These are phyloP conservation scores for Drusus annulatus DNA, from an alignment of 1,140 invertebrate genomes.

Conservation along the genomic window DNA sequence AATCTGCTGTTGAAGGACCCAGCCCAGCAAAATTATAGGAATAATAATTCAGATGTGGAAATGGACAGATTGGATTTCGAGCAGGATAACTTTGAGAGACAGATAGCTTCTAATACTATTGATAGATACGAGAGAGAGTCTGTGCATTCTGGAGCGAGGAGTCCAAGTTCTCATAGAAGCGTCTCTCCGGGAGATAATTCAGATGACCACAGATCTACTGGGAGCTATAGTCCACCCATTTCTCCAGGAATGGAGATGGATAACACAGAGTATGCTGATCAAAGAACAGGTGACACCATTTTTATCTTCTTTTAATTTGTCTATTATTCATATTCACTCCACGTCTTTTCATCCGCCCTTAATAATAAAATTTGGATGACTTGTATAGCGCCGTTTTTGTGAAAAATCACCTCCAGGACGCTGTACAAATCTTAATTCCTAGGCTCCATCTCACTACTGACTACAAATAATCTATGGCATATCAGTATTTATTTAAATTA, in stretches of 20 bases:
- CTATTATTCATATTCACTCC: neutral
- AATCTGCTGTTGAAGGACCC: neutral
- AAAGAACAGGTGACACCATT: constrained; percentile 65
- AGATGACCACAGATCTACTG: constrained; percentile 67
- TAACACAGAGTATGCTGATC: constrained; percentile 67
- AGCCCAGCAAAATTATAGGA: neutral
- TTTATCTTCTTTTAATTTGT: neutral
- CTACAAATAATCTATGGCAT: too few relatives aligned
- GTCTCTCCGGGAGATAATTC: constrained; percentile 63
- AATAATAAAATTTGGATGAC: too few relatives aligned
- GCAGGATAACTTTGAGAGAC: constrained; percentile 61
- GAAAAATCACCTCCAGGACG: too few relatives aligned
- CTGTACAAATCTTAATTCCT: too few relatives aligned
- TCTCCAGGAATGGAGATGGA: constrained; percentile 70
- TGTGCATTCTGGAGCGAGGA: constrained; percentile 64
- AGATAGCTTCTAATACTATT: constrained; percentile 68
- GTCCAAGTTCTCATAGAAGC: constrained; percentile 65
- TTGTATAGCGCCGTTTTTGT: too few relatives aligned
- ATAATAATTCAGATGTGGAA: constrained; percentile 7
- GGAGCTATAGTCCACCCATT: constrained; percentile 69
- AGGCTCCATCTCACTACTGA: too few relatives aligned
- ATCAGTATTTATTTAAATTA: too few relatives aligned
- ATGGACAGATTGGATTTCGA: constrained; percentile 47
- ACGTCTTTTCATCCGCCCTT: neutral
- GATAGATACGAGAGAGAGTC: constrained; percentile 62